These are phyloP conservation scores for Rallus crepitans DNA, from an alignment of 2,797 vertebrate species.

Conservation along the genomic window DNA sequence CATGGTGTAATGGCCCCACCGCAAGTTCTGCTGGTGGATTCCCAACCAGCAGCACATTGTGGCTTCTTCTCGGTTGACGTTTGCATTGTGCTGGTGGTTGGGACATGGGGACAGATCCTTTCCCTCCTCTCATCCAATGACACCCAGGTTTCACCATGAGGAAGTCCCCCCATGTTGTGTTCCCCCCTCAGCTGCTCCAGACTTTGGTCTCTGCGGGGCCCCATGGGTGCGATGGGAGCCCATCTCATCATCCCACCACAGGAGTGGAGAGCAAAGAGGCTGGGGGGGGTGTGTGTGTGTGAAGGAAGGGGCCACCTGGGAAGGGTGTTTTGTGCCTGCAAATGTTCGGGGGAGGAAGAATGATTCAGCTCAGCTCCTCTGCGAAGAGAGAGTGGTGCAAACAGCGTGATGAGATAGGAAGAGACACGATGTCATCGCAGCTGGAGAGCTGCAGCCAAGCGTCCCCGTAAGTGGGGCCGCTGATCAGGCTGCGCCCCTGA, in stretches of 20 bases:
- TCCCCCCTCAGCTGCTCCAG: not conserved
- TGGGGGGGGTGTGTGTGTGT: too few relatives aligned
- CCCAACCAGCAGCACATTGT: not conserved
- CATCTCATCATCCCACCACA: rapidly evolving
- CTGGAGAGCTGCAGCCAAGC: conserved; percentile 8
- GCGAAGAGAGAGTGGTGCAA: not conserved
- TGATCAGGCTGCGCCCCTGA: not conserved
- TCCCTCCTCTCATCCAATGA: rapidly evolving
- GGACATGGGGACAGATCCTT: not conserved
- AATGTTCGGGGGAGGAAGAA: not conserved
- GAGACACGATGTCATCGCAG: conserved; percentile 4
- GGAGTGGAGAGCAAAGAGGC: not conserved
- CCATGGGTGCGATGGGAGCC: rapidly evolving
- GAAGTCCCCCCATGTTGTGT: not conserved
- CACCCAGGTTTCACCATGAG: not conserved
- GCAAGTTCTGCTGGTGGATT: not conserved
- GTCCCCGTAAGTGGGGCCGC: not conserved
- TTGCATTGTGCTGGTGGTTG: not conserved
- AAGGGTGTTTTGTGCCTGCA: not conserved
- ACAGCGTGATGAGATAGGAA: conserved; percentile 38
- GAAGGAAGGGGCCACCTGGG: not conserved
- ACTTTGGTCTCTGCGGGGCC: not conserved
- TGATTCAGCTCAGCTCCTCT: not conserved
- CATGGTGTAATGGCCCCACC: not conserved
- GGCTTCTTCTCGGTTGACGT: not conserved